Evolutionary conservation across 2,888 invertebrate genomes (phyloP).

Genomic region (Mesoligia furuncula): DNA sequence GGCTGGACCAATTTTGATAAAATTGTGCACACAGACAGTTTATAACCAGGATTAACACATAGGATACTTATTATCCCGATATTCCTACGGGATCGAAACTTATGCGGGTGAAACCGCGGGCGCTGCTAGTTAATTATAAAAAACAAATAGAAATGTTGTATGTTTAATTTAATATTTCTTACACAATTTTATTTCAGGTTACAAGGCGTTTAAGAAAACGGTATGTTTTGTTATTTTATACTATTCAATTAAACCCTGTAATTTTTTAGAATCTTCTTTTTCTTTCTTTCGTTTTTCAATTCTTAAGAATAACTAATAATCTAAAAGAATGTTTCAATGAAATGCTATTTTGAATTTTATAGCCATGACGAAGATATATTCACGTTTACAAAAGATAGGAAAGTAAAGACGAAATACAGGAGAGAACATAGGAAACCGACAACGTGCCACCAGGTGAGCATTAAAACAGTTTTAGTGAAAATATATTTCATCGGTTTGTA

Average conservation of each 20-base stretch:
- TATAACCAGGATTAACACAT: too few relatives aligned
- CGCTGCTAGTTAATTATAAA: too few relatives aligned
- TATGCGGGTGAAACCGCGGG: too few relatives aligned
- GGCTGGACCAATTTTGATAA: too few relatives aligned
- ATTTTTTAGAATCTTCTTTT: too few relatives aligned
- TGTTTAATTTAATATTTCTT: not conserved
- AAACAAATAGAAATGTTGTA: too few relatives aligned
- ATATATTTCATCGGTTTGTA: not conserved
- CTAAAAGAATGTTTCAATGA: not conserved
- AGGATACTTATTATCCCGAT: too few relatives aligned
- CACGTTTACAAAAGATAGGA: slow-evolving; percentile 52
- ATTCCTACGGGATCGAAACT: too few relatives aligned
- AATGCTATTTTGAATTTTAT: not conserved
- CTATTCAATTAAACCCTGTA: not conserved
- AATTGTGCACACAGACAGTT: too few relatives aligned
- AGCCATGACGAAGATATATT: slow-evolving; percentile 39
- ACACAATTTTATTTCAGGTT: slow-evolving; percentile 70
- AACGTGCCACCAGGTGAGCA: slow-evolving; percentile 82
- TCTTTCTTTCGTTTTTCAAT: too few relatives aligned
- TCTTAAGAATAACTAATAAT: not conserved
- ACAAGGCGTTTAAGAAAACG: slow-evolving; percentile 70
- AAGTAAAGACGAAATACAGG: slow-evolving; percentile 66
- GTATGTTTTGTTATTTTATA: slow-evolving; percentile 19
- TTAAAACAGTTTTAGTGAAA: not conserved
- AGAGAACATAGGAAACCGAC: slow-evolving; percentile 76